phyloP scores from a whole-genome alignment of 2,888 invertebrate genomes.

The Epicampocera succincta region DNA sequence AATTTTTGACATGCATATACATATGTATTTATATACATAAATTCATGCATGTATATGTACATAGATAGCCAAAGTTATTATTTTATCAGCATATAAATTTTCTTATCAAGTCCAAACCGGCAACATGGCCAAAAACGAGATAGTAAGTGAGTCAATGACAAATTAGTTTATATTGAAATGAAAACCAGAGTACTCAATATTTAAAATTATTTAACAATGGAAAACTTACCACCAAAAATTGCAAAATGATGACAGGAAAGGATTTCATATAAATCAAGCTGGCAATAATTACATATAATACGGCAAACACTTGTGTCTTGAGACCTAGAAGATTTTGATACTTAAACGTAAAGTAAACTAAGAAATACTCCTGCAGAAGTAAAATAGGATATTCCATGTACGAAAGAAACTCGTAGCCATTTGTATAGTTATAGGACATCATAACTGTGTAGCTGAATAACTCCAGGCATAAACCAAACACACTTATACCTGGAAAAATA shows the following conservation, averaged over 20 bases:
- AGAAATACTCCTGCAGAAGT: conserved; percentile 87
- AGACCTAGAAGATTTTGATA: conserved; percentile 85
- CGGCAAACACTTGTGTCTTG: conserved; percentile 76
- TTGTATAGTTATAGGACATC: conserved; percentile 90
- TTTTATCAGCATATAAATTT: too few species aligned
- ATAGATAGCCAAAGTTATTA: too few species aligned
- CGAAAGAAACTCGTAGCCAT: conserved; percentile 87
- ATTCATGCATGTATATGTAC: too few species aligned
- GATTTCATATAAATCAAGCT: conserved; percentile 81
- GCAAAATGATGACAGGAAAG: conserved; percentile 77
- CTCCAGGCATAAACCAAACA: conserved; percentile 79
- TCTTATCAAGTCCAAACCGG: too few species aligned
- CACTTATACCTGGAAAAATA: conserved; percentile 79
- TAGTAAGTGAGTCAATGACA: too few species aligned
- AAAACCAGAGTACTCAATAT: not conserved
- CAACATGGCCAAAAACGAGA: too few species aligned
- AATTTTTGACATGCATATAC: too few species aligned
- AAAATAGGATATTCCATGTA: conserved; percentile 93
- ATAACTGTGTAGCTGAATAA: conserved; percentile 89
- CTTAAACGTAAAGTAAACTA: conserved; percentile 87
- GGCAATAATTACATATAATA: conserved; percentile 82
- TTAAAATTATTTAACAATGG: conserved; percentile 9
- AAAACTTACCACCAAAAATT: conserved; percentile 81
- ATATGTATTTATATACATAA: too few species aligned
- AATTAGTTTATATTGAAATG: too few species aligned